Evolutionary conservation across 2,888 invertebrate species (phyloP), one percentile per base, ranked within the genome.

Genomic region (Cinara cedri): DNA sequence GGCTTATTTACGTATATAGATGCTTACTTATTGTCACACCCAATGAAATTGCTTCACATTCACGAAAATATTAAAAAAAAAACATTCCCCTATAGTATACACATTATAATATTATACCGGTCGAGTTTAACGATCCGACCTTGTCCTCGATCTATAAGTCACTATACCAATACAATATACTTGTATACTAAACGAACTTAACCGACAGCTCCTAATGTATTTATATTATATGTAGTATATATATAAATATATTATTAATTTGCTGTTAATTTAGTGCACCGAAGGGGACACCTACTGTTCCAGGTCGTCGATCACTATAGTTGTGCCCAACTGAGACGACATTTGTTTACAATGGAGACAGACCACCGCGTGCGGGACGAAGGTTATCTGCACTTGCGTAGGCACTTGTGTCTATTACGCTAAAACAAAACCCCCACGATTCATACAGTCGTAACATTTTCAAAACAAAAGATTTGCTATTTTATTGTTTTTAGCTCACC

Each of bases 241-340:
- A 34, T 34, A 34, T 34, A 34, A 4, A 34, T 34, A 1, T 24
- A 4, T 66, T 62, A 34, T 68, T 51, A 78, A 68, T 78, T 78
- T 62, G 49, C n/a, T 78, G 16, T 78, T 62, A 60, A 78, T 78
- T 78, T 60, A 49, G 68, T 78, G 60, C 51, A 21, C 60, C 60
- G 49, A 19, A 55, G 49, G 68, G 70, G 68, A 78, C 78, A 70
- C 78, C 78, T 60, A 78, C 78, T 60, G 78, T 78, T 78, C 78
- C 68, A 66, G 49, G 51, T n/a, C 78, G 78, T 57, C 68, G 51
- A 78, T 60, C 51, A 78, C 70, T 10, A 54, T 10, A 54, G 66
- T 78, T 21, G 76, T 68, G 68, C 4, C 75, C 76, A 68, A 78
- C 76, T 68, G 68, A 78, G 66, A 78, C 76, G 68, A 60, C 76